Conservation (phyloP, 2,797 vertebrate genomes). For the Gadopsis marmoratus region DNA sequence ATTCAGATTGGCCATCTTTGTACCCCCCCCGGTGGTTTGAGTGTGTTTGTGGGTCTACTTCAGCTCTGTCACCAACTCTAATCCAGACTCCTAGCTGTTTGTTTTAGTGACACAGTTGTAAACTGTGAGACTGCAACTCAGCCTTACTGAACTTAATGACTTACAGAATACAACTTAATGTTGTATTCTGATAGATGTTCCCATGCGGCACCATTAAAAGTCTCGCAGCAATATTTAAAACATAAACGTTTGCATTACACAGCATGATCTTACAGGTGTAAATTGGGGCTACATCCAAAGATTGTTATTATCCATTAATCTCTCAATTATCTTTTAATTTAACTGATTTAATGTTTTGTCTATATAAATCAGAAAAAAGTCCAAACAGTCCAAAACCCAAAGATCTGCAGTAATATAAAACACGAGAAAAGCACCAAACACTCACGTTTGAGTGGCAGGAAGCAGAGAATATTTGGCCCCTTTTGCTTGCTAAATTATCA, state of each 20-base stretch:
- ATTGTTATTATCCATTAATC: neutral
- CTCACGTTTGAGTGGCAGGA: neutral
- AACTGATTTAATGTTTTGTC: neutral
- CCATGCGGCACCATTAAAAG: neutral
- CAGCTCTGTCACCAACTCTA: slow-evolving; percentile 1
- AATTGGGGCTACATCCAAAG: neutral
- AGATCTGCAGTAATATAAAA: neutral
- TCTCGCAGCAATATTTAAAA: neutral
- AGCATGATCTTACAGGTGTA: neutral
- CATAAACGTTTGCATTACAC: neutral
- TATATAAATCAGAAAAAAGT: neutral
- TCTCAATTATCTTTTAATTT: neutral
- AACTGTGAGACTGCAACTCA: neutral
- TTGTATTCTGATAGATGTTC: neutral
- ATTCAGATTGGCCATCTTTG: slow-evolving; percentile 38
- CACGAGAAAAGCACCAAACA: neutral
- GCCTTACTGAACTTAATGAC: neutral
- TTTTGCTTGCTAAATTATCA: neutral
- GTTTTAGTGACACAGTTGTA: neutral
- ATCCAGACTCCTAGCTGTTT: slow-evolving; percentile 5
- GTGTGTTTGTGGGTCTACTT: slow-evolving; percentile 16
- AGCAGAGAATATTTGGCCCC: neutral
- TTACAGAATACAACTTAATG: no score
- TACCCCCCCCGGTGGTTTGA: slow-evolving; percentile 8
- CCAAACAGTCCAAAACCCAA: neutral